Conservation (phyloP, 2,113 vertebrate species). For the Heptranchias perlo region DNA sequence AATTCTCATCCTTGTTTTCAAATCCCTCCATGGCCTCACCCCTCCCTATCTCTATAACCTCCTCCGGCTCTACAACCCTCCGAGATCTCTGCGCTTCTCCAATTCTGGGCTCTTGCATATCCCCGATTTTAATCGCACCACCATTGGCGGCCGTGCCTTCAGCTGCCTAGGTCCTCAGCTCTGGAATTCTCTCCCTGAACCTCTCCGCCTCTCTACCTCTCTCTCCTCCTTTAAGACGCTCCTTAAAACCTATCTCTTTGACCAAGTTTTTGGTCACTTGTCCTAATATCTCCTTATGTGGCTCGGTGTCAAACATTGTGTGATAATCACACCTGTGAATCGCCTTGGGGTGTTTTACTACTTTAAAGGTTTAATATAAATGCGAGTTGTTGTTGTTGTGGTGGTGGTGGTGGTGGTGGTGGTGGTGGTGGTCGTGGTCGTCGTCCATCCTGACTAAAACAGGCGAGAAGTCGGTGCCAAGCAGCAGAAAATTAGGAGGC, state of each 20-base stretch:
- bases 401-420: no score
- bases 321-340: no score
- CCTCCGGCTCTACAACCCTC: background rate
- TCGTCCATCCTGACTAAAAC: no score
- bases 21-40: background rate
- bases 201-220: background rate
- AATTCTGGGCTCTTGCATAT: background rate
- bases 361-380: background rate
- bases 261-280: background rate
- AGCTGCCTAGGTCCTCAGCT: background rate
- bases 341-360: background rate
- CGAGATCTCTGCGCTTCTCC: no score
- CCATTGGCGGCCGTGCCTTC: background rate
- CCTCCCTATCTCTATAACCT: background rate
- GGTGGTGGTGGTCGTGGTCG: no score
- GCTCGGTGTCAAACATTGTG: background rate
- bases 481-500: no score
- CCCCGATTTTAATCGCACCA: no score
- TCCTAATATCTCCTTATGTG: background rate
- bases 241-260: background rate
- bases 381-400: background rate
- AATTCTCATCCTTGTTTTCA: background rate
- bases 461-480: no score
- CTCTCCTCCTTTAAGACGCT: background rate
- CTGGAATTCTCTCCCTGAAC: background rate